Evolutionary conservation across 2,888 invertebrate species (phyloP), one percentile per base, ranked within the genome.

Genomic region (Eupithecia tripunctaria): DNA sequence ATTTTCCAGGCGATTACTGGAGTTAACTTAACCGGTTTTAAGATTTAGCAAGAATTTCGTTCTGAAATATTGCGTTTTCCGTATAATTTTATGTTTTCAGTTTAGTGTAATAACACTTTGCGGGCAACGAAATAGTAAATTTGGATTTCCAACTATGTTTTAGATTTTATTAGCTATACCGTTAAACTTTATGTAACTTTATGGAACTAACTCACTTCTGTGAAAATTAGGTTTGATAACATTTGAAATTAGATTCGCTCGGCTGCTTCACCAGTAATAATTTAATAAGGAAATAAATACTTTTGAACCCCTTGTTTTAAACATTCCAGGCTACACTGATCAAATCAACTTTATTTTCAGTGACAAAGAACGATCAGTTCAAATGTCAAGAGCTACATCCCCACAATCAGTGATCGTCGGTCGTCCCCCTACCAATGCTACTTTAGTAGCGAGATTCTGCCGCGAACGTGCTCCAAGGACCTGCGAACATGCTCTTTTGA

Each of bases 391-490:
- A 78, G 93, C 94, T 0, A 94, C 93, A 12, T 93, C 95, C 2
- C 91, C 93, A 5, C 94, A 91, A 77, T 92, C 93, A 3, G 94
- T 93, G 73, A 93, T 93, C 71, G 94, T 93, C 14, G 94, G 94
- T 78, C 95, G 95, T 60, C 96, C 96, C 25, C 95, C 95, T 0
- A 95, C 96, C 72, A 97, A 97, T 82, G 97, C 97, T 1, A 97
- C 97, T 10, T 94, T 98, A 18, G 95, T 98, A 68, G 98, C 97
- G 0, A 95, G 97, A 68, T 98, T 97, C 88, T 98, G 98, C 87
- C 96, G 96, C 70, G 97, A 97, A 84, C 96, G 97, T 65, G 96
- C 97, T 18, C 97, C 98, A 0, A 95, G 96, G 78, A 97, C 97
- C 60, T 98, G 98, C 85, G 98, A 98, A 86, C 97, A 97, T 81